Evolutionary conservation across 2,797 vertebrate genomes (phyloP).

Genomic region (Dermochelys coriacea): DNA sequence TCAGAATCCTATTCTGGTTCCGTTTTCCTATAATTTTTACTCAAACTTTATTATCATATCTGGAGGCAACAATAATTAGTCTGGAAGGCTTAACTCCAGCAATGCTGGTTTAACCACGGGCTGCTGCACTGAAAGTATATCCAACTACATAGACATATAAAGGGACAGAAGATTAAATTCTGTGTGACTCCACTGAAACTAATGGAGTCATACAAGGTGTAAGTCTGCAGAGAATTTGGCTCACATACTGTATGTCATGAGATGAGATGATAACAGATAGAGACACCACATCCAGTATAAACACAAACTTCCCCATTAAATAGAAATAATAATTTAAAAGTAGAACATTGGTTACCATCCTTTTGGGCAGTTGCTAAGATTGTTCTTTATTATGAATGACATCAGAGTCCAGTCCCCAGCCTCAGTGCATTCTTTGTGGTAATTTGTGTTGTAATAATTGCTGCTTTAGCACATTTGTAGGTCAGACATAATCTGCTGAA

Average conservation of each 20-base stretch:
- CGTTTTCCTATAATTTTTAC: not conserved
- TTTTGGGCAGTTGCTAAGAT: not conserved
- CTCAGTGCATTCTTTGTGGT: not conserved
- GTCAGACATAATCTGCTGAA: conserved; percentile 49
- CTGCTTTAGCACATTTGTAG: conserved; percentile 46
- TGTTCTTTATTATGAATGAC: not conserved
- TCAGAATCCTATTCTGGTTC: not conserved
- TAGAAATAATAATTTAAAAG: not conserved
- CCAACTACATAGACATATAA: not conserved
- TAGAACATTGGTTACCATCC: not conserved
- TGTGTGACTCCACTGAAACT: not conserved
- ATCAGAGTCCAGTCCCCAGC: not conserved
- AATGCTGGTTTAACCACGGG: not conserved
- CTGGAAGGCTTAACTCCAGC: conserved; percentile 15
- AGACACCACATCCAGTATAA: not conserved
- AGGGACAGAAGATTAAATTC: not conserved
- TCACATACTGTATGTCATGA: not conserved
- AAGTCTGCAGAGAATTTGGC: not conserved
- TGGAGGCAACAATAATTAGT: not conserved
- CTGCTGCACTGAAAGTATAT: not conserved
- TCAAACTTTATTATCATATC: not conserved
- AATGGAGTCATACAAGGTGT: not conserved
- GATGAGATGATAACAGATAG: not conserved
- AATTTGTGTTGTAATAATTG: conserved; percentile 18
- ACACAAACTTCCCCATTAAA: not conserved